A percentile compares a stretch with the other conserved stretches of the same genome.
Evolutionary conservation across 1,140 invertebrate species (phyloP).

Genomic region (Aethina tumida): DNA sequence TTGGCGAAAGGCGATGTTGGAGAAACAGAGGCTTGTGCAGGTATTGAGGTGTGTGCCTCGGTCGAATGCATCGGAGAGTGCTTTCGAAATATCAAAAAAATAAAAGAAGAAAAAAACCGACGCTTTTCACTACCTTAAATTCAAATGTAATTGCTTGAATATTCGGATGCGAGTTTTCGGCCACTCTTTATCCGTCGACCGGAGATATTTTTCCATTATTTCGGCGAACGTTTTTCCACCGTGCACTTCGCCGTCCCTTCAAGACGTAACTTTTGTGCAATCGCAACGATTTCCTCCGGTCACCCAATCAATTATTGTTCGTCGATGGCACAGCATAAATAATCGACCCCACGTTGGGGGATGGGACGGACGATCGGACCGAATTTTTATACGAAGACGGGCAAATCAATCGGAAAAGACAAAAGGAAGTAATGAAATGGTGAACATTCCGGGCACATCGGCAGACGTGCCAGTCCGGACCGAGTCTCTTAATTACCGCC

Average conservation of each 20-base stretch:
- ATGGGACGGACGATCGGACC: too few relatives aligned
- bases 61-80: conserved; percentile 26
- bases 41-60: conserved; percentile 29
- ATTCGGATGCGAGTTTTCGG: too few relatives aligned
- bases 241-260: too few relatives aligned
- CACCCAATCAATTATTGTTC: too few relatives aligned
- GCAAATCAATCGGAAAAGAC: conserved; percentile 18
- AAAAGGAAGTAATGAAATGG: conserved; percentile 32
- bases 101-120: too few relatives aligned
- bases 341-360: too few relatives aligned
- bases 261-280: too few relatives aligned
- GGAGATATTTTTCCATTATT: too few relatives aligned
- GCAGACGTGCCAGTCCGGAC: conserved; percentile 27
- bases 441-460: conserved; percentile 30
- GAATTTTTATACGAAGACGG: conserved; percentile 12
- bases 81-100: conserved; percentile 22
- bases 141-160: conserved; percentile 22
- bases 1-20: conserved; percentile 27
- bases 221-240: too few relatives aligned
- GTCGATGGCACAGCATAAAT: too few relatives aligned
- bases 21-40: conserved; percentile 27
- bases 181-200: too few relatives aligned
- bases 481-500: conserved; percentile 33
- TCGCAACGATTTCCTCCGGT: too few relatives aligned
- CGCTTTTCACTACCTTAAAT: conserved; percentile 19